phyloP scores from a whole-genome alignment of 2,113 vertebrate species.

The Geococcyx californianus region DNA sequence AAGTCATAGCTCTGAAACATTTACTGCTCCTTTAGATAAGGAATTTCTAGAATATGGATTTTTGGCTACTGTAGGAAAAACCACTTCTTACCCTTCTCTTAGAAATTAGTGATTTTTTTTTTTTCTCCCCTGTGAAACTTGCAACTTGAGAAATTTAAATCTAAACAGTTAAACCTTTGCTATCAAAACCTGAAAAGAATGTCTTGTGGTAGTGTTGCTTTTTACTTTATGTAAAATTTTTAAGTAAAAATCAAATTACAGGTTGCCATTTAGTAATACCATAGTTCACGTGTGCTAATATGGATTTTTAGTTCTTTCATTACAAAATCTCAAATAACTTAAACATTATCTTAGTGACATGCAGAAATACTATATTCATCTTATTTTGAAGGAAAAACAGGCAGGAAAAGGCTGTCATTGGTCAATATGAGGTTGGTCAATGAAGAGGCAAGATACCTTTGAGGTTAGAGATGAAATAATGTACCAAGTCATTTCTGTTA shows the following conservation, averaged over 20 bases:
- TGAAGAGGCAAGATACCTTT: neutral
- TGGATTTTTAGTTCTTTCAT: neutral
- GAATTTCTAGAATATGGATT: neutral
- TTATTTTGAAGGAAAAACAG: neutral
- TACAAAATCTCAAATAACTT: neutral
- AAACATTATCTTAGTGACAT: neutral
- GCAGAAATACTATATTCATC: neutral
- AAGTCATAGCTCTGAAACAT: neutral
- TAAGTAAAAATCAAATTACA: neutral
- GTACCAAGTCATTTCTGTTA: neutral
- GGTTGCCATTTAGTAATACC: neutral
- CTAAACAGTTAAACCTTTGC: neutral
- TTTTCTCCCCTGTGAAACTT: neutral
- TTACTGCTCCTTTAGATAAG: neutral
- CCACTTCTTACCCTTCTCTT: neutral
- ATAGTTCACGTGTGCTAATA: neutral
- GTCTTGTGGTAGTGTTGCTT: neutral
- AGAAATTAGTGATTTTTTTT: neutral
- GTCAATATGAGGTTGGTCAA: neutral
- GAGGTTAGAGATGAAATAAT: neutral
- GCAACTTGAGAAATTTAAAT: neutral
- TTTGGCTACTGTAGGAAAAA: neutral
- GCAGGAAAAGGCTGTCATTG: neutral
- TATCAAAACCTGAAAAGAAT: neutral
- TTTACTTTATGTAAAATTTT: neutral